A percentile compares a stretch with the other conserved stretches of the same genome.
These are phyloP conservation scores for Mycetomoellerius zeteki DNA, from an alignment of 1,140 invertebrate genomes.

Conservation along the genomic window DNA sequence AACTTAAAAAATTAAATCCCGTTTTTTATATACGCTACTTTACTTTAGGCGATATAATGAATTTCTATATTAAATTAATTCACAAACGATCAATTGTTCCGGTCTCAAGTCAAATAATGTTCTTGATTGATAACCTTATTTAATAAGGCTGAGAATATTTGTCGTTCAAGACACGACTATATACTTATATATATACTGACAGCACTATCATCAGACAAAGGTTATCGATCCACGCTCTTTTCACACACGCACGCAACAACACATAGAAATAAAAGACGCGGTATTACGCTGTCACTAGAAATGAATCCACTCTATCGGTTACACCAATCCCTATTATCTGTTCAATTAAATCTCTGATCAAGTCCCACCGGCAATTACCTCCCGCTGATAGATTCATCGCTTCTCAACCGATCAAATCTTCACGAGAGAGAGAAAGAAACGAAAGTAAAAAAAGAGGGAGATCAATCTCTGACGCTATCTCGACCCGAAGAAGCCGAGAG, in stretches of 20 bases:
- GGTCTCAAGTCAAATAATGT: neutral
- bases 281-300: conserved; percentile 44
- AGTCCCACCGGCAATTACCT: conserved; percentile 20
- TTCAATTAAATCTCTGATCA: conserved; percentile 50
- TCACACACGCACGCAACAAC: neutral
- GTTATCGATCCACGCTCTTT: neutral
- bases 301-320: conserved; percentile 39
- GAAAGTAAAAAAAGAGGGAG: neutral
- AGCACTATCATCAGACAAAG: neutral
- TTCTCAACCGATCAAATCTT: conserved; percentile 17
- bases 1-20: neutral
- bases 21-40: neutral
- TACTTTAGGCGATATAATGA: neutral
- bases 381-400: conserved; percentile 30
- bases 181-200: neutral
- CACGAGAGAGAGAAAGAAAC: neutral
- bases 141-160: conserved; percentile 6
- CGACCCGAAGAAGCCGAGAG: conserved; percentile 91
- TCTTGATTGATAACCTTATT: neutral
- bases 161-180: neutral
- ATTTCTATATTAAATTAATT: conserved; percentile 6
- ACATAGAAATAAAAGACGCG: conserved; percentile 8
- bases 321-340: conserved; percentile 59
- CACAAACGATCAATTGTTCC: neutral
- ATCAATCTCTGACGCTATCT: conserved; percentile 73